phyloP scores from a whole-genome alignment of 2,113 vertebrate species.

The Melanocharis versteri region DNA sequence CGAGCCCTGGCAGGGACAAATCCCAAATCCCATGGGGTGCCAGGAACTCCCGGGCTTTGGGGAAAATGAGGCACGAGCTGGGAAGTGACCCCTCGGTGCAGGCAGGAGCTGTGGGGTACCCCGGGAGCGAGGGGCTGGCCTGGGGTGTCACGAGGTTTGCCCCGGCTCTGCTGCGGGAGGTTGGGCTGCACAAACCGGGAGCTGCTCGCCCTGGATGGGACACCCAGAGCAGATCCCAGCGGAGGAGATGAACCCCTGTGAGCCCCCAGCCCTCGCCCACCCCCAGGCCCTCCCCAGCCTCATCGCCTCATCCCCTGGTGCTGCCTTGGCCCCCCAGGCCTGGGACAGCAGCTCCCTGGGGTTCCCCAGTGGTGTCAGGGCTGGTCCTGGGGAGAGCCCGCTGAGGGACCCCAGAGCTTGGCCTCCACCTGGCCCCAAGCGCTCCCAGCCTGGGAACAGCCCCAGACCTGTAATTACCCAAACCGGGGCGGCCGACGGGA shows the following conservation, averaged over 20 bases:
- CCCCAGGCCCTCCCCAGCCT: not conserved
- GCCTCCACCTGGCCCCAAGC: not conserved
- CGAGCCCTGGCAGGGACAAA: rapidly evolving
- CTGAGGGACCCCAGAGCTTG: not conserved
- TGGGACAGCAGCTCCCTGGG: rapidly evolving
- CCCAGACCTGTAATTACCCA: conserved; percentile 1
- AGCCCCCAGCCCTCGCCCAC: not conserved
- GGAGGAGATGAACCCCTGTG: not conserved
- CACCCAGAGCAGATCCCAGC: not conserved
- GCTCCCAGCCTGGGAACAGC: not conserved
- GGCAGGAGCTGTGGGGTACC: rapidly evolving
- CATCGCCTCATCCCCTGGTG: rapidly evolving
- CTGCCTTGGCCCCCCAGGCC: not conserved
- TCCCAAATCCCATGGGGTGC: rapidly evolving
- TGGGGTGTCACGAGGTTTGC: rapidly evolving
- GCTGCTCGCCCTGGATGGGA: not conserved
- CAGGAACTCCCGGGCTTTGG: not conserved
- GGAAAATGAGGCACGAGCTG: not conserved
- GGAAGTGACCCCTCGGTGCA: rapidly evolving
- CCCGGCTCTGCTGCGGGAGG: not conserved
- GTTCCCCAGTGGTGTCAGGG: not conserved
- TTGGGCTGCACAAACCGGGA: not conserved
- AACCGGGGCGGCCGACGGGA: not conserved
- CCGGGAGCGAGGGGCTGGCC: rapidly evolving
- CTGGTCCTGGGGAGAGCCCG: not conserved